Conservation (phyloP, 2,113 vertebrate genomes). For the Nannobrachium achirus region DNA sequence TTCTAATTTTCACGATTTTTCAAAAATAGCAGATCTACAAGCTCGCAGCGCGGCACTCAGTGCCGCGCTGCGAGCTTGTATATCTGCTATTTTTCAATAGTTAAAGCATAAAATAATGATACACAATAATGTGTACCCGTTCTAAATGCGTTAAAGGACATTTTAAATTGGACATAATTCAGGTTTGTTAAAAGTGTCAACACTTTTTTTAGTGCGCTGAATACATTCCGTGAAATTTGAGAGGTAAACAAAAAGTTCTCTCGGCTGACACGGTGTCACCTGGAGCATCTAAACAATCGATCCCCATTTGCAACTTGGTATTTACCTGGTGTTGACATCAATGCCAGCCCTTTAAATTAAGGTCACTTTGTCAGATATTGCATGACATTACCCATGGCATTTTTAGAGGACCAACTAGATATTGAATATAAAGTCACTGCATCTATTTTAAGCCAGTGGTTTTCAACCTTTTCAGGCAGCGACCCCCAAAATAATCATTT, state of each 20-base stretch:
- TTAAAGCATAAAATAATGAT: neutral
- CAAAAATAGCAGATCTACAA: too few species aligned
- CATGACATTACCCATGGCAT: slow-evolving; percentile 77
- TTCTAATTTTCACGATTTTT: too few species aligned
- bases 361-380: slow-evolving; percentile 80
- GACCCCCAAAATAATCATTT: too few species aligned
- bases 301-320: slow-evolving; percentile 86
- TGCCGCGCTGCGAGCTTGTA: neutral
- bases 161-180: neutral
- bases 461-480: too few species aligned
- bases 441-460: slow-evolving; percentile 27
- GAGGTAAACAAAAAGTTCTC: slow-evolving; percentile 81
- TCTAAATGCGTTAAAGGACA: neutral
- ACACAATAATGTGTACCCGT: too few species aligned
- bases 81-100: neutral
- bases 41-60: too few species aligned
- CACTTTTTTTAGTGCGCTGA: slow-evolving; percentile 71
- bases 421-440: slow-evolving; percentile 66
- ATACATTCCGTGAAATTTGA: slow-evolving; percentile 82
- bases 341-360: slow-evolving; percentile 78
- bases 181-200: slow-evolving; percentile 33
- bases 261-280: slow-evolving; percentile 76
- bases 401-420: slow-evolving; percentile 67
- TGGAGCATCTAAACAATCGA: slow-evolving; percentile 85
- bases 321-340: slow-evolving; percentile 83